Evolutionary conservation across 2,888 invertebrate species (phyloP), one percentile per base, ranked within the genome.

Genomic region (Agrochola lychnidis): DNA sequence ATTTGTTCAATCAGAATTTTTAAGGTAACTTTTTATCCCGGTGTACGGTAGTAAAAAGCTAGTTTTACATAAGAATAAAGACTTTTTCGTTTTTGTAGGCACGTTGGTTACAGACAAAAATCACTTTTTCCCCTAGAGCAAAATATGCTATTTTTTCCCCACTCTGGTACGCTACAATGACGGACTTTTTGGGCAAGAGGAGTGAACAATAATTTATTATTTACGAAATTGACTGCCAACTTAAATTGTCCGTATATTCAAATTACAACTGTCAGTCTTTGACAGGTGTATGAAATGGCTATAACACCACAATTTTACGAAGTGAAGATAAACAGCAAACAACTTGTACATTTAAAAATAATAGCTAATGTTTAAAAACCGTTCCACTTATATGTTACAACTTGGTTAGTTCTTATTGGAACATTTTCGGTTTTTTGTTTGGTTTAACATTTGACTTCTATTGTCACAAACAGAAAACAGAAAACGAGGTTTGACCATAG

Each of bases 371-470:
- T 42, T 42, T n/a, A n/a, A 6, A 36, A 12, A 75, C 25, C n/a
- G 48, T 51, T 48, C 6, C 1, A 71, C n/a, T 48, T 48, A 30
- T 59, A 36, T 36, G 36, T 22, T 40, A 74, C 25, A 40, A 22
- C 25, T 59, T 30, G 6, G 30, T 61, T 61, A 30, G 61, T 36
- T 25, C 30, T 10, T 22, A 51, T 42, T 73, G 42, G 61, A 61
- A 61, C 40, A 12, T 7, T 3, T 19, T 30, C 61, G 61, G n/a
- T 30, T 42, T 74, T 74, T 30, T 51, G 48, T 59, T 75, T 61
- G 61, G 7, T 74, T 48, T 25, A 10, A 19, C 12, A 16, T 16
- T 12, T n/a, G 4, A 59, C 40, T 61, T 51, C 40, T 5, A n/a
- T 30, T 51, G 4, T 61, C 10, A 30, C 61, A 16, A n/a, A n/a